Conservation (phyloP, 2,888 invertebrate species). For the Lordiphosa andalusiaca region DNA sequence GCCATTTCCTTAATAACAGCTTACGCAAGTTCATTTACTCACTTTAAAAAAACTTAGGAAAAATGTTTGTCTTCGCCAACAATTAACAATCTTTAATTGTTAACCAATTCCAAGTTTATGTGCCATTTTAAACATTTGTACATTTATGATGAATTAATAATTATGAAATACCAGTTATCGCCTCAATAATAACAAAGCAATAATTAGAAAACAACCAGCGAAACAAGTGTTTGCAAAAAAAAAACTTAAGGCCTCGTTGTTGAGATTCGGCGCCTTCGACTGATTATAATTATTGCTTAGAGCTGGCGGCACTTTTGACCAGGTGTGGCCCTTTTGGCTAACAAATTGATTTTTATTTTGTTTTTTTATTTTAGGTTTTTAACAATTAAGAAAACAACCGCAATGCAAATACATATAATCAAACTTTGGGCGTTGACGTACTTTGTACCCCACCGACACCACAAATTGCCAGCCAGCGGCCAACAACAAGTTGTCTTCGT, state of each 20-base stretch:
- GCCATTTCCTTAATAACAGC: no score
- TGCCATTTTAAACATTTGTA: no score
- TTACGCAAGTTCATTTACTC: no score
- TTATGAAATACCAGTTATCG: no score
- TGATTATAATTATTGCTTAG: constrained; percentile 59
- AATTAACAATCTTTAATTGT: no score
- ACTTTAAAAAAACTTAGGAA: no score
- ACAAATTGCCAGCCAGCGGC: constrained; percentile 38
- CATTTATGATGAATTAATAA: no score
- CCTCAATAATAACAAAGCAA: neutral
- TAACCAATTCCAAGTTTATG: no score
- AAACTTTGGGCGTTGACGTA: constrained; percentile 45
- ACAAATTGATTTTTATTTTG: constrained; percentile 68
- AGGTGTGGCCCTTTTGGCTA: constrained; percentile 65
- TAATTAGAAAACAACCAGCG: neutral
- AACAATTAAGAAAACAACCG: constrained; percentile 23
- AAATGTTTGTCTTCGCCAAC: no score
- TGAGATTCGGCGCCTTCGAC: constrained; percentile 20
- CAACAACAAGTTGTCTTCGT: constrained; percentile 53
- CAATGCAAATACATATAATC: neutral
- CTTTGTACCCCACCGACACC: constrained; percentile 31
- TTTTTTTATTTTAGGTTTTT: constrained; percentile 6
- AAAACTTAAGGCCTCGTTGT: constrained; percentile 8
- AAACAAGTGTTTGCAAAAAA: constrained; percentile 3
- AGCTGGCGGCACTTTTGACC: constrained; percentile 64